Evolutionary conservation across 1,140 invertebrate genomes (phyloP), one percentile per base, ranked within the genome.

Genomic region (Caenorhabditis tropicalis): DNA sequence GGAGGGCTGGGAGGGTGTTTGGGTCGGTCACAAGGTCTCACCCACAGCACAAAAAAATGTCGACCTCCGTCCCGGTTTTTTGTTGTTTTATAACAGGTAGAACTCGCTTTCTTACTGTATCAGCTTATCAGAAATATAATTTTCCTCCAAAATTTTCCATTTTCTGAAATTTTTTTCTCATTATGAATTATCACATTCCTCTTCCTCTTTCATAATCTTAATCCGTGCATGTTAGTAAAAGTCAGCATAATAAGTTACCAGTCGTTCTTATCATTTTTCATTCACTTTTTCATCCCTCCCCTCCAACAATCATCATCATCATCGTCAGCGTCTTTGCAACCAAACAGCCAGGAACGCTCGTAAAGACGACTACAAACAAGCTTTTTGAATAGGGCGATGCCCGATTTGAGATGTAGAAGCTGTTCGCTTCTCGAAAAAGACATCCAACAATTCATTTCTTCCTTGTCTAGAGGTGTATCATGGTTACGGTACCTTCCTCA

Each of bases 371-470:
- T 33, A 43, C 65, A 74, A 74, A 74, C 65, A 74, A 74, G 65
- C 33, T 74, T 74, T 24, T 65, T 33, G 58, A 65, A 74, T 33
- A 43, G 65, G 65, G 27, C 65, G 36, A 74, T 74, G 65, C 43
- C 65, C 65, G 65, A 74, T 74, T 74, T 74, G 65, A 74, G 65
- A 74, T 74, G 65, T 43, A 74, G 65, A 74, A 43, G 36, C 65
- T 43, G 65, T 74, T 74, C 29, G 65, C 4, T 39, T 36, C 36
- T 74, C 43, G n/a, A 12, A 74, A 31, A 43, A 74, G 19, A 43
- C 65, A 24, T 15, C n/a, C n/a, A 46, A 24, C 65, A 74, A 15
- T 74, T 19, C 33, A 4, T 74, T 10, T n/a, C 33, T 24, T 74
- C 15, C 36, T 21, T 21, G n/a, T n/a, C 33, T 43, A 19, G 65